These are phyloP conservation scores for Autographa gamma DNA, from an alignment of 2,888 invertebrate species.

Conservation along the genomic window DNA sequence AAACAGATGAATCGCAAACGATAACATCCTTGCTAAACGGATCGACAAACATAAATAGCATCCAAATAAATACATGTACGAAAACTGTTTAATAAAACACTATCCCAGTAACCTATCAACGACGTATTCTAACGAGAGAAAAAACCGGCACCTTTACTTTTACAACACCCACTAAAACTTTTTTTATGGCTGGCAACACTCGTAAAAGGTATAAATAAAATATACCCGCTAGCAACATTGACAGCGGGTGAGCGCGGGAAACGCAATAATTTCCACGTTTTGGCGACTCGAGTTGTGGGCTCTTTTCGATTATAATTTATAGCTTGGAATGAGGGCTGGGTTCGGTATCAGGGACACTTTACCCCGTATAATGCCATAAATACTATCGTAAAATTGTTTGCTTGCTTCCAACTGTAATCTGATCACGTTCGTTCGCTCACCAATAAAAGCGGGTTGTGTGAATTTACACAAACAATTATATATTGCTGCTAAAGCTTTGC, in stretches of 20 bases:
- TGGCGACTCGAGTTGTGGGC: conserved; percentile 81
- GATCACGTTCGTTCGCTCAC: conserved; percentile 72
- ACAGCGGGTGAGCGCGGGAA: conserved; percentile 69
- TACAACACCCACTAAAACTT: conserved; percentile 84
- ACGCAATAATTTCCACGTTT: conserved; percentile 84
- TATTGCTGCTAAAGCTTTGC: conserved; percentile 19
- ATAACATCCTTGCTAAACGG: conserved; percentile 3
- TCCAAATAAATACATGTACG: conserved; percentile 31
- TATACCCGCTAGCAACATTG: conserved; percentile 80
- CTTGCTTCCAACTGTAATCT: conserved; percentile 71
- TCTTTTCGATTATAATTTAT: conserved; percentile 87
- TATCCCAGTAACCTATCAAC: conserved; percentile 71
- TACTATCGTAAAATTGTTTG: conserved; percentile 85
- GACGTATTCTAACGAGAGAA: conserved; percentile 71
- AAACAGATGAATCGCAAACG: no score
- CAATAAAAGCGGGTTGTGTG: conserved; percentile 56
- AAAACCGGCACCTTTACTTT: conserved; percentile 73
- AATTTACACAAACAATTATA: conserved; percentile 55
- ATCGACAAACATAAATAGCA: conserved; percentile 3
- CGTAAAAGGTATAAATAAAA: conserved; percentile 86
- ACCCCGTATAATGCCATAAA: conserved; percentile 78
- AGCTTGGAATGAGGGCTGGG: conserved; percentile 72
- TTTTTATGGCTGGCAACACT: conserved; percentile 83
- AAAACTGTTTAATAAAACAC: conserved; percentile 58
- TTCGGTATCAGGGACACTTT: conserved; percentile 64